Percentiles rank a stretch among this genome's conserved stretches.
Conservation (phyloP, 2,113 vertebrate species). For the Colaptes auratus region DNA sequence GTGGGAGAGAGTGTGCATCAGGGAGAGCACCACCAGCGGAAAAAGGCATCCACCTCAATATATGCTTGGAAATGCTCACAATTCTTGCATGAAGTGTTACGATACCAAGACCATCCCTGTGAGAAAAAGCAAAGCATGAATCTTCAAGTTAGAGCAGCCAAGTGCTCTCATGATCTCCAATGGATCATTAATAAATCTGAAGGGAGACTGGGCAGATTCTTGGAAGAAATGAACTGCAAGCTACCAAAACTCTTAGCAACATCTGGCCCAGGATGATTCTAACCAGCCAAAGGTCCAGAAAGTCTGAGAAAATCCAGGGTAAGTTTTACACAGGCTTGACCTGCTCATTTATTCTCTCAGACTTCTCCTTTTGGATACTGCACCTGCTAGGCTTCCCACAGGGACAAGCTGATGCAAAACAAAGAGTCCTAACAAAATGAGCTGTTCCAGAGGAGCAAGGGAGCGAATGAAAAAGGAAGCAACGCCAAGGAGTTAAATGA, state of each 20-base stretch:
- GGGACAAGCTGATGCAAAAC: not conserved
- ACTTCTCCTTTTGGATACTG: not conserved
- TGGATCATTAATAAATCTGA: not conserved
- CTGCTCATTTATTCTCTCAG: not conserved
- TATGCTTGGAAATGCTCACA: not conserved
- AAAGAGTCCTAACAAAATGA: not conserved
- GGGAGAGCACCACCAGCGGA: not conserved
- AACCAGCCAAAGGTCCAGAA: not conserved
- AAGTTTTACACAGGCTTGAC: rapidly evolving
- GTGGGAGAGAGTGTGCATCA: not conserved
- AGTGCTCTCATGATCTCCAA: not conserved
- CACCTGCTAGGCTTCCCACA: not conserved
- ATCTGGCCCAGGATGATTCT: not conserved
- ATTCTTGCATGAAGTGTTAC: not conserved
- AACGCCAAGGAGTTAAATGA: not conserved
- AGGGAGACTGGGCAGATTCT: not conserved
- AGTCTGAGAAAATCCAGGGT: not conserved
- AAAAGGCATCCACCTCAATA: not conserved
- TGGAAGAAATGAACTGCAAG: not conserved
- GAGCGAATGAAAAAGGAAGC: not conserved
- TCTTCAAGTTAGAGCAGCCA: not conserved
- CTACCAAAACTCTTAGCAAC: not conserved
- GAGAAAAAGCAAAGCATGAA: not conserved
- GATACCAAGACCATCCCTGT: not conserved
- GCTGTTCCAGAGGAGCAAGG: not conserved